These are phyloP conservation scores for Geopemphigus sp. DNA, from an alignment of 1,140 invertebrate species.

Conservation along the genomic window DNA sequence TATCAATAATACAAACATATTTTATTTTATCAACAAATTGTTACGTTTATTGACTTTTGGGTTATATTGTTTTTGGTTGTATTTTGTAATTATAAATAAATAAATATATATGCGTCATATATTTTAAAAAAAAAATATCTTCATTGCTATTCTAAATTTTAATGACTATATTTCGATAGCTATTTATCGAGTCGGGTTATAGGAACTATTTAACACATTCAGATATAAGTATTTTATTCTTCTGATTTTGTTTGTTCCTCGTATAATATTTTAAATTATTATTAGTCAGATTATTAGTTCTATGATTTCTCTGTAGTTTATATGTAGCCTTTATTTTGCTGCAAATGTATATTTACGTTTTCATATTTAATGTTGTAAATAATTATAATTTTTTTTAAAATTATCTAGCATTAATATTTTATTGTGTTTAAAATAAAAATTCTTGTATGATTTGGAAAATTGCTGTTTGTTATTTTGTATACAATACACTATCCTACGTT, in stretches of 20 bases:
- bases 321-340: not conserved
- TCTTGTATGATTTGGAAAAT: conserved; percentile 2
- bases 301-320: not conserved
- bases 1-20: not conserved
- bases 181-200: not conserved
- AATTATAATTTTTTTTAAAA: not conserved
- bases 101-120: not conserved
- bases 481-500: no score
- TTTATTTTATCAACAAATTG: conserved; percentile 1
- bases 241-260: conserved; percentile 18
- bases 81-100: no score
- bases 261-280: not conserved
- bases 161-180: no score
- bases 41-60: not conserved
- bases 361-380: not conserved
- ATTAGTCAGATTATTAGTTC: not conserved
- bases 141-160: no score
- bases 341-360: not conserved
- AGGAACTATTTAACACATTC: not conserved
- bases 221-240: conserved; percentile 6
- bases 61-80: no score
- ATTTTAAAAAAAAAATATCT: not conserved
- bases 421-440: conserved; percentile 13
- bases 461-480: not conserved
- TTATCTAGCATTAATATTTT: not conserved